A percentile compares a stretch with the other conserved stretches of the same genome.
Evolutionary conservation across 2,888 invertebrate genomes (phyloP).

Genomic region (Phasia obesa): DNA sequence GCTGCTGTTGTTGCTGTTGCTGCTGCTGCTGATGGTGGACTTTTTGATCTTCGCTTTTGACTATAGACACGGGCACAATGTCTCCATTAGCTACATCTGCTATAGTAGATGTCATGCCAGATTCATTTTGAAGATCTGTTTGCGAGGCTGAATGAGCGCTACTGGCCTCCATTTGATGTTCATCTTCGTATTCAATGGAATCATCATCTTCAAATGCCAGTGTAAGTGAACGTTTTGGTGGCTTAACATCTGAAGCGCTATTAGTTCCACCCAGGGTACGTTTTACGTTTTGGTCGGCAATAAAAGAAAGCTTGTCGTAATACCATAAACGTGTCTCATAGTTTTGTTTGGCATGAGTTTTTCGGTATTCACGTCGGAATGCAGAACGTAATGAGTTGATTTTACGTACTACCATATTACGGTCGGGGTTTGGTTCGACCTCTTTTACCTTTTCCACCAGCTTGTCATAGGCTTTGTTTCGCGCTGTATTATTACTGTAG

Average conservation of each 20-base stretch:
- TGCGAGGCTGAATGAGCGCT: slow-evolving; percentile 66
- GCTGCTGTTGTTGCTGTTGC: slow-evolving; percentile 29
- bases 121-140: slow-evolving; percentile 73
- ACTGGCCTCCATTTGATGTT: slow-evolving; percentile 75
- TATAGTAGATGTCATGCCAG: slow-evolving; percentile 69
- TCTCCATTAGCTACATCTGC: slow-evolving; percentile 76
- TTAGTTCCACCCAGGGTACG: slow-evolving; percentile 70
- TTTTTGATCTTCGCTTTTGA: slow-evolving; percentile 76
- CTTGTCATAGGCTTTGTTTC: slow-evolving; percentile 81
- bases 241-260: slow-evolving; percentile 70
- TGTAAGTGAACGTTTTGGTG: slow-evolving; percentile 77
- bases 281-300: slow-evolving; percentile 80
- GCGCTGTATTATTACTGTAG: slow-evolving; percentile 80
- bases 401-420: slow-evolving; percentile 82
- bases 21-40: slow-evolving; percentile 67
- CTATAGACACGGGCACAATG: slow-evolving; percentile 76
- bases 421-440: slow-evolving; percentile 81
- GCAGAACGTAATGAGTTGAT: slow-evolving; percentile 81
- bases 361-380: slow-evolving; percentile 80
- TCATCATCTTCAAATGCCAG: slow-evolving; percentile 80
- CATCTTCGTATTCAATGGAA: slow-evolving; percentile 80
- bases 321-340: slow-evolving; percentile 82
- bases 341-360: slow-evolving; percentile 77
- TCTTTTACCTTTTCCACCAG: slow-evolving; percentile 81
- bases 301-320: slow-evolving; percentile 80